Percentiles rank a stretch among this genome's conserved stretches.
Conservation (phyloP, 2,797 vertebrate genomes). For the Phrynocephalus guinanensis region DNA sequence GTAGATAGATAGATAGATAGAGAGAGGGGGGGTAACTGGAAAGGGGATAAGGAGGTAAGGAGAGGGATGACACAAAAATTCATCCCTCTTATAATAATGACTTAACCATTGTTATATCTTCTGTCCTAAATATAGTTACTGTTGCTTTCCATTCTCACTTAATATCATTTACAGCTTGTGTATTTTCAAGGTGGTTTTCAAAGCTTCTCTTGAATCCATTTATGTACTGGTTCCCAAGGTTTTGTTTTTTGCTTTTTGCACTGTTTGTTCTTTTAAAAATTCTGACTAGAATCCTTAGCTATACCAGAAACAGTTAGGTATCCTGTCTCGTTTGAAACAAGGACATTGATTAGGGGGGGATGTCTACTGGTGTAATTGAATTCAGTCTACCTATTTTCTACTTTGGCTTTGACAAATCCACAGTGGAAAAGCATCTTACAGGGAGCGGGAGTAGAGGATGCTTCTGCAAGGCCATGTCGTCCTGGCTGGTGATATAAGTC, state of each 20-base stretch:
- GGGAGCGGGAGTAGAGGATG: not conserved
- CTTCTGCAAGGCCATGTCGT: not conserved
- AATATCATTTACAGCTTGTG: too few species aligned
- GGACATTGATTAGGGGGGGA: not conserved
- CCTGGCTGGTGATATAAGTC: not conserved
- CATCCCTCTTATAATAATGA: too few species aligned
- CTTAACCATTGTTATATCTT: too few species aligned
- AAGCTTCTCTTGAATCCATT: too few species aligned
- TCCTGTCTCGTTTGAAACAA: not conserved
- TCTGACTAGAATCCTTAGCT: not conserved
- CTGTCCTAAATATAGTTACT: too few species aligned
- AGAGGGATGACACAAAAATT: not conserved
- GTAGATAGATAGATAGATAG: too few species aligned
- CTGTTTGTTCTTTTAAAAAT: too few species aligned
- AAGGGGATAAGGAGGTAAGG: not conserved
- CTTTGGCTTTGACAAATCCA: not conserved
- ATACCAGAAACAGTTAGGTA: not conserved
- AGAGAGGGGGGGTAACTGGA: not conserved
- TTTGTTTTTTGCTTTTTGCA: too few species aligned
- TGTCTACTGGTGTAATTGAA: not conserved
- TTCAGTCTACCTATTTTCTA: not conserved
- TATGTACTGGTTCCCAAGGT: too few species aligned
- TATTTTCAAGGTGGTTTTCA: too few species aligned
- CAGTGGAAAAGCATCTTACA: not conserved
- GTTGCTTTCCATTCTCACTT: too few species aligned